Evolutionary conservation across 2,888 invertebrate species (phyloP).

Genomic region (Pyrochroa serraticornis): DNA sequence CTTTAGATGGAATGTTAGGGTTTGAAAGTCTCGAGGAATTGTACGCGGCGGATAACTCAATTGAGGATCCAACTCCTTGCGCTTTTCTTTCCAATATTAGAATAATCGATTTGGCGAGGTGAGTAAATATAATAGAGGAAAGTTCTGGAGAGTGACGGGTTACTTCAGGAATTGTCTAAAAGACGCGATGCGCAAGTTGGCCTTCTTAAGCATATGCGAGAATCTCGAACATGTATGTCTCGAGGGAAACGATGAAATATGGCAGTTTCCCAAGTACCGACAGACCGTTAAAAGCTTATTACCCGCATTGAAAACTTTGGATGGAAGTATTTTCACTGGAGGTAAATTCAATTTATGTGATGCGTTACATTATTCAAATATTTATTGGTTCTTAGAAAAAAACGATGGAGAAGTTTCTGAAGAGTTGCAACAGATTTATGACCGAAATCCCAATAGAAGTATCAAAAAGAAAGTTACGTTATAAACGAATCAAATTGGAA

Average conservation of each 20-base stretch:
- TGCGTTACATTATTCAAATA: slow-evolving; percentile 18
- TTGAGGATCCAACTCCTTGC: slow-evolving; percentile 67
- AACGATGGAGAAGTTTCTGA: slow-evolving; percentile 1
- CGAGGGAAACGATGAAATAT: slow-evolving; percentile 55
- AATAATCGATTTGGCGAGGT: slow-evolving; percentile 58
- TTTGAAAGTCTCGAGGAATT: slow-evolving; percentile 67
- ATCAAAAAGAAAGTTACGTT: neutral
- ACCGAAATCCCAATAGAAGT: neutral
- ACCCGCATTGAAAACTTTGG: slow-evolving; percentile 27
- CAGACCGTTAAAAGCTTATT: slow-evolving; percentile 27
- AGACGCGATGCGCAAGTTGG: slow-evolving; percentile 45
- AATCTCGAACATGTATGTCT: slow-evolving; percentile 50
- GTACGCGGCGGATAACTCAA: slow-evolving; percentile 67
- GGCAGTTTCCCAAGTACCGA: slow-evolving; percentile 17
- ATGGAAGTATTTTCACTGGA: slow-evolving; percentile 19
- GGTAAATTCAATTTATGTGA: slow-evolving; percentile 22
- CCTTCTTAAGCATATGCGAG: slow-evolving; percentile 53
- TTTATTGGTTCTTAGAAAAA: slow-evolving; percentile 20
- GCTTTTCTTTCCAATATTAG: slow-evolving; percentile 61
- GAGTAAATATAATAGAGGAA: slow-evolving; percentile 14
- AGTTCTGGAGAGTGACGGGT: neutral
- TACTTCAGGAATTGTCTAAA: slow-evolving; percentile 51
- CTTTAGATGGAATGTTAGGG: slow-evolving; percentile 72
- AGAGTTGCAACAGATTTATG: too few relatives aligned
- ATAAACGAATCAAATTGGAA: neutral